Conservation (phyloP, 2,888 invertebrate species). For the Drosophila nr. fundita region DNA sequence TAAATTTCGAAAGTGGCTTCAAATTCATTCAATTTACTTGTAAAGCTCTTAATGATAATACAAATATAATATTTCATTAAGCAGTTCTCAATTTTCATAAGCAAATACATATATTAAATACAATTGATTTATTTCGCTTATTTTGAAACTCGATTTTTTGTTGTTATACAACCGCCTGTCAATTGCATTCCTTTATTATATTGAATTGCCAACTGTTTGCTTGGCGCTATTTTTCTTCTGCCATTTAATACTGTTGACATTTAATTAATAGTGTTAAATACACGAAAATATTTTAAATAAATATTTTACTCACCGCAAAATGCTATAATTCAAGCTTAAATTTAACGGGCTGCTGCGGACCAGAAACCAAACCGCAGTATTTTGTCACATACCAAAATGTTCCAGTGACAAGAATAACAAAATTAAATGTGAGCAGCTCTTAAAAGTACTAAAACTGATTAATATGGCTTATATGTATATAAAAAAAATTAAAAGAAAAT, state of each 20-base stretch:
- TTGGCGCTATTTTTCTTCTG: slow-evolving; percentile 24
- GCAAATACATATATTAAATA: background rate
- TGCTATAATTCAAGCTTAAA: slow-evolving; percentile 67
- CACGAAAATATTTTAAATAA: slow-evolving; percentile 59
- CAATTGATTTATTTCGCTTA: background rate
- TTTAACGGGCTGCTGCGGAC: slow-evolving; percentile 20
- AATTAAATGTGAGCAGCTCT: background rate
- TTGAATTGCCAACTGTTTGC: slow-evolving; percentile 26
- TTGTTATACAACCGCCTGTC: slow-evolving; percentile 19
- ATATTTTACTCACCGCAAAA: slow-evolving; percentile 48
- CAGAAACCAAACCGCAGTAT: slow-evolving; percentile 61
- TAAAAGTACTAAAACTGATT: background rate
- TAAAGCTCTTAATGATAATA: background rate
- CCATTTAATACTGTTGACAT: slow-evolving; percentile 70
- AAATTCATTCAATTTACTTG: background rate
- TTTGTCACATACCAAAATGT: slow-evolving; percentile 55
- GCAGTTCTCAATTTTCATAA: background rate
- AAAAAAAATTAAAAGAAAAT: slow-evolving; percentile 6
- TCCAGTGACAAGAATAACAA: background rate
- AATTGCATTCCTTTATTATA: slow-evolving; percentile 1
- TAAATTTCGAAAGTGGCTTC: background rate
- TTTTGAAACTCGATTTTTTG: background rate
- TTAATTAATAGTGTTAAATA: slow-evolving; percentile 60
- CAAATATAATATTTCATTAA: background rate
- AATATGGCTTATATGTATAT: background rate